These are phyloP conservation scores for Nymphalis c-album DNA, from an alignment of 2,888 invertebrate species.

Conservation along the genomic window DNA sequence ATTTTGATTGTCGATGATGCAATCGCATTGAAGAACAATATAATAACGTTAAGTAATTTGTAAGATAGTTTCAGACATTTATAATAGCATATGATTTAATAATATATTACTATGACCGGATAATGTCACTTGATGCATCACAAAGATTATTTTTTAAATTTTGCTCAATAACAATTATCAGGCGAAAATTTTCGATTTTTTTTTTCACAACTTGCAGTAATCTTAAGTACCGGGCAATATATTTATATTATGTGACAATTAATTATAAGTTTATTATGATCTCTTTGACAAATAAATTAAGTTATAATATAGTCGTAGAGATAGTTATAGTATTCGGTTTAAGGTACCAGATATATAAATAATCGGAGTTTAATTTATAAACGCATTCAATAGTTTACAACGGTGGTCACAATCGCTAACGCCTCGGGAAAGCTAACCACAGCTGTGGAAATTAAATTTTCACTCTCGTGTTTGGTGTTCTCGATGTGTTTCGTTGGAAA, in stretches of 20 bases:
- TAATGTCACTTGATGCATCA: slow-evolving; percentile 60
- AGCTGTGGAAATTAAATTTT: slow-evolving; percentile 67
- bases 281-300: slow-evolving; percentile 76
- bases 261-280: slow-evolving; percentile 79
- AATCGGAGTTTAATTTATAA: slow-evolving; percentile 41
- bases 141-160: slow-evolving; percentile 47
- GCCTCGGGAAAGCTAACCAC: slow-evolving; percentile 52
- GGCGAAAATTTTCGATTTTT: slow-evolving; percentile 8
- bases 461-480: slow-evolving; percentile 50
- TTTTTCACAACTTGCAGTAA: slow-evolving; percentile 19
- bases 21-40: slow-evolving; percentile 56
- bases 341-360: slow-evolving; percentile 44
- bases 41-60: slow-evolving; percentile 78
- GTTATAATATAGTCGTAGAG: slow-evolving; percentile 62
- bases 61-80: slow-evolving; percentile 74
- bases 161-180: slow-evolving; percentile 39
- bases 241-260: slow-evolving; percentile 69
- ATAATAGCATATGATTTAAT: slow-evolving; percentile 61
- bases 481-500: slow-evolving; percentile 51
- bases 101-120: slow-evolving; percentile 54
- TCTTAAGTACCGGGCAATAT: slow-evolving; percentile 49
- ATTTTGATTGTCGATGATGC: slow-evolving; percentile 62
- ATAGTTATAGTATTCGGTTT: slow-evolving; percentile 46
- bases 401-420: slow-evolving; percentile 53
- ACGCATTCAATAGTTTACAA: slow-evolving; percentile 10